These are phyloP conservation scores for Barypeithes pellucidus DNA, from an alignment of 2,888 invertebrate genomes.

Conservation along the genomic window DNA sequence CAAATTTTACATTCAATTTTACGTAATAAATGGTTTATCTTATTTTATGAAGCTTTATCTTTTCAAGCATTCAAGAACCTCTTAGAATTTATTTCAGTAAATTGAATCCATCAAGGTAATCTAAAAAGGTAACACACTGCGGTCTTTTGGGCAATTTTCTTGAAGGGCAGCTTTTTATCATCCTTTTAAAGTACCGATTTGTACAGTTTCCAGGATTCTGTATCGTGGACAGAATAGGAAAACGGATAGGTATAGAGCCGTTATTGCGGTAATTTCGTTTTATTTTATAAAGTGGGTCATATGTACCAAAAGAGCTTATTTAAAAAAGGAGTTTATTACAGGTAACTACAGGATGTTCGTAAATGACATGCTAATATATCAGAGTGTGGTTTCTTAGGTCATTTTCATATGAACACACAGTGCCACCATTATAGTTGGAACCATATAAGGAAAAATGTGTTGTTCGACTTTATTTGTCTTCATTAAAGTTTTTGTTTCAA, in stretches of 20 bases:
- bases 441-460: no score
- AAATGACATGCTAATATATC: no score
- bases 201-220: conserved; percentile 41
- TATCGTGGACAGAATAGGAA: conserved; percentile 37
- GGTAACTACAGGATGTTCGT: no score
- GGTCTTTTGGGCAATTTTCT: conserved; percentile 51
- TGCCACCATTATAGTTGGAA: no score
- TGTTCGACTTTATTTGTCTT: no score
- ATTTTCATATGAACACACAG: no score
- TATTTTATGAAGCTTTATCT: conserved; percentile 47
- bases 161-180: conserved; percentile 49
- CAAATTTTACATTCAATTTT: conserved; percentile 49
- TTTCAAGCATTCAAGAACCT: conserved; percentile 48
- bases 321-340: no score
- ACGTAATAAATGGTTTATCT: conserved; percentile 48
- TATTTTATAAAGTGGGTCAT: conserved; percentile 10
- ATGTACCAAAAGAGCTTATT: no score
- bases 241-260: conserved; percentile 16
- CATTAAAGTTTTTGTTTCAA: no score
- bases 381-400: no score
- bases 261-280: conserved; percentile 7
- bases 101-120: conserved; percentile 55
- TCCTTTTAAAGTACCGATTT: conserved; percentile 39
- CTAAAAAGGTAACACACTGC: conserved; percentile 52
- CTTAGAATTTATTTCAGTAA: conserved; percentile 53